These are phyloP conservation scores for Plectrocnemia conspersa DNA, from an alignment of 1,140 invertebrate species.

Conservation along the genomic window DNA sequence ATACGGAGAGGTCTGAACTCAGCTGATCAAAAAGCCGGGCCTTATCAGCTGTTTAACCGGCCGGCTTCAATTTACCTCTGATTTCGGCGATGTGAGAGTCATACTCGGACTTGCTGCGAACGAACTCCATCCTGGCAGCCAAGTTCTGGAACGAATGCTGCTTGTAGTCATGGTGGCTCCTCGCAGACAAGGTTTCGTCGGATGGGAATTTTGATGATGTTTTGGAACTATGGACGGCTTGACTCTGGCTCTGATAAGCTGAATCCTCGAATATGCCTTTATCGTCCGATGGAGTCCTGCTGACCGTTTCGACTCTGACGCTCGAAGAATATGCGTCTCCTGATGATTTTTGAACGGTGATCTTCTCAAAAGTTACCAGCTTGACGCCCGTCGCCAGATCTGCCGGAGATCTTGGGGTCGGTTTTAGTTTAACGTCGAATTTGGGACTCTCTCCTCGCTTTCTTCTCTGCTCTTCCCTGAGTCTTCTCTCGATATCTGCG, in stretches of 20 bases:
- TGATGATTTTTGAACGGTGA: conserved; percentile 57
- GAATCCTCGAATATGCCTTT: conserved; percentile 49
- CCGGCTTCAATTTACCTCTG: conserved; percentile 61
- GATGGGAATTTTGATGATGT: conserved; percentile 49
- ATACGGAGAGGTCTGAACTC: too few relatives aligned
- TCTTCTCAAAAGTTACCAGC: conserved; percentile 63
- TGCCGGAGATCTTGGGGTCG: conserved; percentile 43
- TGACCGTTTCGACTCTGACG: conserved; percentile 36
- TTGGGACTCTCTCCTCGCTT: conserved; percentile 48
- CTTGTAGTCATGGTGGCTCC: conserved; percentile 39
- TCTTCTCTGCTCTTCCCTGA: conserved; percentile 53
- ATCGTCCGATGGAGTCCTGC: conserved; percentile 56
- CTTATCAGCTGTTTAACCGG: neutral
- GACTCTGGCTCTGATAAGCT: conserved; percentile 53
- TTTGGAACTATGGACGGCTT: conserved; percentile 45
- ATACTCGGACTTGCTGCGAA: conserved; percentile 72
- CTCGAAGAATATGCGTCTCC: conserved; percentile 39
- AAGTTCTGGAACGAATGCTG: conserved; percentile 50
- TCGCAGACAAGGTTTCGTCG: conserved; percentile 42
- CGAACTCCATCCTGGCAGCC: conserved; percentile 57
- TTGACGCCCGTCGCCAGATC: conserved; percentile 56
- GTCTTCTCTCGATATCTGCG: conserved; percentile 56
- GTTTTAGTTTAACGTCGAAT: conserved; percentile 56
- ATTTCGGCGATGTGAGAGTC: conserved; percentile 82
- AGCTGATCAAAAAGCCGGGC: too few relatives aligned